Conservation (phyloP, 2,888 invertebrate genomes). For the Acanthoscelides obtectus region DNA sequence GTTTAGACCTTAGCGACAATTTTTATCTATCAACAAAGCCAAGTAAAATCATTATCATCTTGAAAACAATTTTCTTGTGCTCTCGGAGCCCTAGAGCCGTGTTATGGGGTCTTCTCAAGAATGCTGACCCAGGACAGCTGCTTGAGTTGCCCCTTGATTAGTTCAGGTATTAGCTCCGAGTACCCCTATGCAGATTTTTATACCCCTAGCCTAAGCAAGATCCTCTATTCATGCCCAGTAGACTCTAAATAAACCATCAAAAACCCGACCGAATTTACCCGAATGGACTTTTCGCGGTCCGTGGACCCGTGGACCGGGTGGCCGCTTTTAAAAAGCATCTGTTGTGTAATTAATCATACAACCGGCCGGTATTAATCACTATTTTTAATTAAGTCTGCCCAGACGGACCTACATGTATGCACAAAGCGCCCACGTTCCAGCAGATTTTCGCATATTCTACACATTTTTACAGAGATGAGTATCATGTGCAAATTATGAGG, state of each 20-base stretch:
- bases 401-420: slow-evolving; percentile 4
- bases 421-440: neutral
- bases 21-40: too few relatives aligned
- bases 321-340: neutral
- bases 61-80: too few relatives aligned
- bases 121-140: too few relatives aligned
- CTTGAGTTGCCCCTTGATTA: too few relatives aligned
- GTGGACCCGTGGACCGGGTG: neutral
- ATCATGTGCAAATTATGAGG: neutral
- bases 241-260: neutral
- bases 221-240: neutral
- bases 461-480: neutral
- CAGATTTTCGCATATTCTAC: neutral
- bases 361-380: slow-evolving; percentile 19
- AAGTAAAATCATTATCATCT: too few relatives aligned
- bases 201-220: neutral
- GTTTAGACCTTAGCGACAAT: too few relatives aligned
- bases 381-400: slow-evolving; percentile 20
- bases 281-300: neutral
- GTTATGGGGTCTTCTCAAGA: too few relatives aligned
- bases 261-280: neutral
- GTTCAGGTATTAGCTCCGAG: too few relatives aligned
- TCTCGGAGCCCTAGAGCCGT: too few relatives aligned
- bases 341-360: slow-evolving; percentile 17
- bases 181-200: too few relatives aligned